phyloP scores from a whole-genome alignment of 2,888 invertebrate species.

The Opisthograptis luteolata region DNA sequence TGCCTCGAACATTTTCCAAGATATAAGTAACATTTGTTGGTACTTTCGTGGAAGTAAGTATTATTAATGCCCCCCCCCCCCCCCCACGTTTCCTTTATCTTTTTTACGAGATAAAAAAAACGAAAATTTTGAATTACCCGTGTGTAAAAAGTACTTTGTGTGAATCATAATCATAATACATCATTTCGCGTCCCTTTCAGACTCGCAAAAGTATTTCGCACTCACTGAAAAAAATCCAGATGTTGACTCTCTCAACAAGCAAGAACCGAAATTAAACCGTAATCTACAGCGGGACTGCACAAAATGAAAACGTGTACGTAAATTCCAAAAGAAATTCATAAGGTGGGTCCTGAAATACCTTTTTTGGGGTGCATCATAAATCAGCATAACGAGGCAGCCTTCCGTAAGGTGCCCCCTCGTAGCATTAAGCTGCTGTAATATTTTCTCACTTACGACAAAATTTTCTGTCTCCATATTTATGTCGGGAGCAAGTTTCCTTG shows the following conservation, averaged over 20 bases:
- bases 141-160: slow-evolving; percentile 10
- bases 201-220: slow-evolving; percentile 20
- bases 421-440: slow-evolving; percentile 81
- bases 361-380: slow-evolving; percentile 73
- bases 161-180: slow-evolving; percentile 29
- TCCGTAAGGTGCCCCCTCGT: slow-evolving; percentile 74
- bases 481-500: slow-evolving; percentile 58
- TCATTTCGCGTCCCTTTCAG: slow-evolving; percentile 14
- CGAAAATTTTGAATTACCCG: slow-evolving; percentile 15
- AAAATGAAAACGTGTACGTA: slow-evolving; percentile 51
- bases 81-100: not conserved
- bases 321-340: slow-evolving; percentile 66
- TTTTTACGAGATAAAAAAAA: not conserved
- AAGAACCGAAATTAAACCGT: slow-evolving; percentile 32
- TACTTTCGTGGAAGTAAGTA: too few relatives aligned
- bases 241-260: slow-evolving; percentile 23
- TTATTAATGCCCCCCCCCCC: too few relatives aligned
- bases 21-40: too few relatives aligned
- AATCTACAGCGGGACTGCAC: slow-evolving; percentile 35
- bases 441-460: slow-evolving; percentile 82
- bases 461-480: slow-evolving; percentile 79
- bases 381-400: slow-evolving; percentile 79
- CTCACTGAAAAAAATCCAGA: slow-evolving; percentile 21
- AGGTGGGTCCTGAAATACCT: slow-evolving; percentile 64
- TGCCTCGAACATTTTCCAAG: too few relatives aligned